phyloP scores from a whole-genome alignment of 2,113 vertebrate species.

The Bubo bubo region DNA sequence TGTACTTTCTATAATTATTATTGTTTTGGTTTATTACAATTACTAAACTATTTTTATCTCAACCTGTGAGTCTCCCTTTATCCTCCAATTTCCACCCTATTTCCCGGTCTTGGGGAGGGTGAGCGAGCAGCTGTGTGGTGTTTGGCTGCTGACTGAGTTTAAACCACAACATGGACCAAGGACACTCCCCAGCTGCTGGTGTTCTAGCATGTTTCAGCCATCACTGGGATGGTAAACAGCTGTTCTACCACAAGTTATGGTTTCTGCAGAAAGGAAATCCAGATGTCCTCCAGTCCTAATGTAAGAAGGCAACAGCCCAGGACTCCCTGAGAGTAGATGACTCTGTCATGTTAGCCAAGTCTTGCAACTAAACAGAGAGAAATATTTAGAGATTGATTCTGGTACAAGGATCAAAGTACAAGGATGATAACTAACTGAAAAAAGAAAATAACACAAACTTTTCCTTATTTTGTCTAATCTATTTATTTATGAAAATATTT shows the following conservation, averaged over 20 bases:
- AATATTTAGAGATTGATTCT: not conserved
- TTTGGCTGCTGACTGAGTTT: too few species aligned
- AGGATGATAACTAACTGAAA: not conserved
- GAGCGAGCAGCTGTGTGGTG: too few species aligned
- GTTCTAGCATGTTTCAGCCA: not conserved
- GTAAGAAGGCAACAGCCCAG: not conserved
- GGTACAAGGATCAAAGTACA: not conserved
- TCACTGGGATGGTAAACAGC: not conserved
- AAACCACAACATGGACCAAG: not conserved
- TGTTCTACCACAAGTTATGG: not conserved
- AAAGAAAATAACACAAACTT: fast-evolving
- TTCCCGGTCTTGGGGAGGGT: too few species aligned
- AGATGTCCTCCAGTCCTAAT: not conserved
- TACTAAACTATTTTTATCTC: too few species aligned
- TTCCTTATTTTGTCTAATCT: not conserved
- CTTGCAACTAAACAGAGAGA: not conserved
- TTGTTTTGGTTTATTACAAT: too few species aligned
- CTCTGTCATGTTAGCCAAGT: fast-evolving
- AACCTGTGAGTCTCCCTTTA: too few species aligned
- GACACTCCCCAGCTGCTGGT: not conserved
- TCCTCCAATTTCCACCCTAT: too few species aligned
- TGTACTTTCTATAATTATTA: too few species aligned
- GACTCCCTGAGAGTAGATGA: not conserved
- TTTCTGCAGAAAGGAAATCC: not conserved
- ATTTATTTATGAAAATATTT: not conserved